These are phyloP conservation scores for Perizoma flavofasciatum DNA, from an alignment of 2,888 invertebrate genomes.

Conservation along the genomic window DNA sequence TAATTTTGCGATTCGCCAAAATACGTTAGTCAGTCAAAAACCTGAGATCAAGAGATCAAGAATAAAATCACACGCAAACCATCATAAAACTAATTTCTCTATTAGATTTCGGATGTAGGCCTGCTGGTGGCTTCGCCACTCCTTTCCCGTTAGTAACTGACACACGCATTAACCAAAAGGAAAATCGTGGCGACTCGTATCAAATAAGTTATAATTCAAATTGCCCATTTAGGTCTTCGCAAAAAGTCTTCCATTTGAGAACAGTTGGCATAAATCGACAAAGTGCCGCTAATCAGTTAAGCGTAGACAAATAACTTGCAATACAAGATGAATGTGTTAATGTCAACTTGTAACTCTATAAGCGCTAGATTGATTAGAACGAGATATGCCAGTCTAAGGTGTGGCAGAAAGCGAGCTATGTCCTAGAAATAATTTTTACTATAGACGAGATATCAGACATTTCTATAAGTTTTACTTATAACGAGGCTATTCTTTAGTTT, in stretches of 20 bases:
- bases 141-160: neutral
- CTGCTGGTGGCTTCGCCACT: no score
- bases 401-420: slow-evolving; percentile 19
- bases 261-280: slow-evolving; percentile 24
- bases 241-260: slow-evolving; percentile 17
- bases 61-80: no score
- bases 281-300: slow-evolving; percentile 41
- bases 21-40: no score
- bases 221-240: slow-evolving; percentile 14
- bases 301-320: slow-evolving; percentile 50
- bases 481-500: no score
- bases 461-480: no score
- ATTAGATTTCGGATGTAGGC: no score
- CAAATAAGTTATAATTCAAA: slow-evolving; percentile 20
- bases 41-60: no score
- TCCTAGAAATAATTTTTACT: neutral
- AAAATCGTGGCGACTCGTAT: slow-evolving; percentile 3
- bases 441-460: no score
- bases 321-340: slow-evolving; percentile 57
- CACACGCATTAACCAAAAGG: neutral
- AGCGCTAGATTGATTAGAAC: slow-evolving; percentile 62
- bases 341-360: slow-evolving; percentile 63
- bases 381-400: slow-evolving; percentile 39
- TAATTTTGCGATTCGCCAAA: no score
- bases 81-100: no score